Evolutionary conservation across 1,140 invertebrate genomes (phyloP).

Genomic region (Aphelinus certus): DNA sequence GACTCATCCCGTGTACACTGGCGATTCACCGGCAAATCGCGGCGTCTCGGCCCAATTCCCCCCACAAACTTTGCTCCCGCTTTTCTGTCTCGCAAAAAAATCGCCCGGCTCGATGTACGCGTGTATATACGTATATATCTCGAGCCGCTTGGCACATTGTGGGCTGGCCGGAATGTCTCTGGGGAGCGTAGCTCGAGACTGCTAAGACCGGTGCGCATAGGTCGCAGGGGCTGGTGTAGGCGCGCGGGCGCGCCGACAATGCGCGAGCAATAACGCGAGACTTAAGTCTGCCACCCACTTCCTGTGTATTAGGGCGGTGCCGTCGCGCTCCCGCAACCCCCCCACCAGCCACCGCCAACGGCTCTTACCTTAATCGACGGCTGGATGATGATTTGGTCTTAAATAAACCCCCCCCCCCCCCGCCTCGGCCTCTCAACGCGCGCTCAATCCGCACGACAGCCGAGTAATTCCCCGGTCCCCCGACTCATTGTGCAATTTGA

Average conservation of each 20-base stretch:
- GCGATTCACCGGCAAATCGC: no score
- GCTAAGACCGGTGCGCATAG: no score
- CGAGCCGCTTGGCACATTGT: no score
- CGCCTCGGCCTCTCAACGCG: conserved; percentile 34
- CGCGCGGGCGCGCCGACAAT: conserved; percentile 20
- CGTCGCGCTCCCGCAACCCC: neutral
- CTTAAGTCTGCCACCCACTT: conserved; percentile 11
- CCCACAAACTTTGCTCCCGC: no score
- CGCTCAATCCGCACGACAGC: neutral
- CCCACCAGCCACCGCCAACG: neutral
- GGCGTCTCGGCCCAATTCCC: no score
- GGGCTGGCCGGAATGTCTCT: no score
- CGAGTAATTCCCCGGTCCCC: conserved; percentile 14
- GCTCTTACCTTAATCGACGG: conserved; percentile 49
- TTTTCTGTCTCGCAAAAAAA: no score
- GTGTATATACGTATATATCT: no score
- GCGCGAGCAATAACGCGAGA: conserved; percentile 39
- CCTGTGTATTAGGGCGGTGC: conserved; percentile 9
- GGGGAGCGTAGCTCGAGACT: no score
- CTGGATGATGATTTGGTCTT: conserved; percentile 49
- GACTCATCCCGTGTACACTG: no score
- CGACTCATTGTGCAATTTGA: conserved; percentile 14
- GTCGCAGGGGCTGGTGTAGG: conserved; percentile 11
- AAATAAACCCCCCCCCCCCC: conserved; percentile 48
- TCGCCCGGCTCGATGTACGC: no score